Evolutionary conservation across 2,888 invertebrate genomes (phyloP).

Genomic region (Alcis repandata): DNA sequence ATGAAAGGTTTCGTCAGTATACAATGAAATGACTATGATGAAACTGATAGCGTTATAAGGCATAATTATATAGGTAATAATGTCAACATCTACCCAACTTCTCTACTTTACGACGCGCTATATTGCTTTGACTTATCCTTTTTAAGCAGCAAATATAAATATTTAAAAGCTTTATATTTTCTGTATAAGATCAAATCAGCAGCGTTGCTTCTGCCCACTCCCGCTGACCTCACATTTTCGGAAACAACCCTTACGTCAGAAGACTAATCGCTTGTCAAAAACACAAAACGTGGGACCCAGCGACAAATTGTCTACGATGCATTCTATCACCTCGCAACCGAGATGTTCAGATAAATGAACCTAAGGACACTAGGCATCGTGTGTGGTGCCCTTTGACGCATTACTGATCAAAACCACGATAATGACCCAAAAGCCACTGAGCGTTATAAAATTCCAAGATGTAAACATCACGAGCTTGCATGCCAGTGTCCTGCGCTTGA

Average conservation of each 20-base stretch:
- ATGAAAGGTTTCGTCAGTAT: constrained; percentile 16
- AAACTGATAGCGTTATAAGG: constrained; percentile 10
- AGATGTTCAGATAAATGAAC: constrained; percentile 75
- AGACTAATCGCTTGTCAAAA: constrained; percentile 36
- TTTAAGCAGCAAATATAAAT: no score
- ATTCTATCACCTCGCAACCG: constrained; percentile 55
- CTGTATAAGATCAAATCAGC: not conserved
- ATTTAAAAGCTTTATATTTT: no score
- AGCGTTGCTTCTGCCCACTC: no score
- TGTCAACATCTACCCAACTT: not conserved
- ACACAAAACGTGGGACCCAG: constrained; percentile 30
- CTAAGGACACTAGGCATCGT: constrained; percentile 71
- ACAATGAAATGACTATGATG: not conserved
- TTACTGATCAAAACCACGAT: constrained; percentile 79
- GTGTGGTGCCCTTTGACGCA: constrained; percentile 78
- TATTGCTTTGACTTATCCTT: not conserved
- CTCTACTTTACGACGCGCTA: not conserved
- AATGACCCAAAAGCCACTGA: constrained; percentile 66
- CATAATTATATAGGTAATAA: no score
- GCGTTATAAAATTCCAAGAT: constrained; percentile 76
- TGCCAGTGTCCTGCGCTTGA: constrained; percentile 65
- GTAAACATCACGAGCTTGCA: constrained; percentile 77
- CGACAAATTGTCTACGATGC: constrained; percentile 49
- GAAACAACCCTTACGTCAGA: constrained; percentile 26
- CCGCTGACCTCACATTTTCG: constrained; percentile 18